Evolutionary conservation across 2,888 invertebrate species (phyloP), one percentile per base, ranked within the genome.

Genomic region (Capitulum mitella): DNA sequence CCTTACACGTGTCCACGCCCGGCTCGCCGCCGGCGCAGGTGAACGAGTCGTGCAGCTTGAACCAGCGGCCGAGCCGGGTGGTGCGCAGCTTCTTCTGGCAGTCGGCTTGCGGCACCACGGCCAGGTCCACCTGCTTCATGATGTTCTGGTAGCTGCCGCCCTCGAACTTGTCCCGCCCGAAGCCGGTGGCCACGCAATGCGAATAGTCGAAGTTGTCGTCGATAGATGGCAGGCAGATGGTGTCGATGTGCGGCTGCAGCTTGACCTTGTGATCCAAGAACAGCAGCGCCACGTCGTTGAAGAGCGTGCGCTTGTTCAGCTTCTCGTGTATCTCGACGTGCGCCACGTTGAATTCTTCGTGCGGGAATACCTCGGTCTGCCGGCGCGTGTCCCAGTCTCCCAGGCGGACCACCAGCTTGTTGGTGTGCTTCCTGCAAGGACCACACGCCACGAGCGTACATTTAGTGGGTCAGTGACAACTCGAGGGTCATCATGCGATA

Each of bases 301-400:
- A 75, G 3, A 75, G 75, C 14, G 75, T 29, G 12, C 77, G 51
- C 43, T 81, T 79, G 32, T 80, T 76, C 80, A 80, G 83, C 3
- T 82, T 79, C 12, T 83, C 82, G 77, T 84, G 84, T 16, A 83
- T 80, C 16, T 81, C 74, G 37, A 84, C 81, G 6, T 80, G 79
- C 0, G 84, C 84, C 0, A 92, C 92, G 10, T 87, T 86, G 6
- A 91, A 87, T 83, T 93, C 92, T 83, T 93, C 92, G 84, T 92
- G 91, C 0, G 90, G 89, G 80, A 88, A 89, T 0, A 90, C 87
- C 84, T 94, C 93, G 77, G 88, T 88, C 54, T 88, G 90, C 0
- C 90, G 91, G 84, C 92, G 91, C 0, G 93, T 92, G 85, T 93
- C 93, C 93, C 93, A 94, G 86, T 93, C 93, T 0, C 93, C 93